phyloP scores from a whole-genome alignment of 2,888 invertebrate species.

The Agrotis ipsilon region DNA sequence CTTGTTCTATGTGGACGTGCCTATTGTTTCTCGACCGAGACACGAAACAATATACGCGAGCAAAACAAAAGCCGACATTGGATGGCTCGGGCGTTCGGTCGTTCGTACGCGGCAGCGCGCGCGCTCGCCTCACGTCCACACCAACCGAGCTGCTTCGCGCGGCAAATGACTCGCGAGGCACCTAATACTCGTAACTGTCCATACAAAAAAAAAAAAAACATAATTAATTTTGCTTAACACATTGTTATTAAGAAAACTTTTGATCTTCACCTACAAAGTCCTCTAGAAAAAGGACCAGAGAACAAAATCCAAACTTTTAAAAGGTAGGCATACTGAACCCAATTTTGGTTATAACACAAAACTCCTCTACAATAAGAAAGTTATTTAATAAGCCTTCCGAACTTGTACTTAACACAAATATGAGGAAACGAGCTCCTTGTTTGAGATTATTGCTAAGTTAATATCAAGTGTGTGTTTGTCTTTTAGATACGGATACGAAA shows the following conservation, averaged over 20 bases:
- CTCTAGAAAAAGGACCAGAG: background rate
- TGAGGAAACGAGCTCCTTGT: conserved; percentile 41
- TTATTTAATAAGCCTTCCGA: conserved; percentile 51
- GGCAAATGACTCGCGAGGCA: too few species aligned
- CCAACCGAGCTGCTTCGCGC: too few species aligned
- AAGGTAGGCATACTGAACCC: background rate
- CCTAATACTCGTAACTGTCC: too few species aligned
- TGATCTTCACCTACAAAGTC: background rate
- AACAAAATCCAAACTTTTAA: conserved; percentile 15
- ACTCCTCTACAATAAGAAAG: conserved; percentile 49
- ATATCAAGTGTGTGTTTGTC: conserved; percentile 48
- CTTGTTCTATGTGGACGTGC: too few species aligned
- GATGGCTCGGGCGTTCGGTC: too few species aligned
- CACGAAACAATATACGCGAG: too few species aligned
- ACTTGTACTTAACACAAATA: conserved; percentile 53
- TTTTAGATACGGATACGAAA: conserved; percentile 15
- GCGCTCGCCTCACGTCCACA: too few species aligned
- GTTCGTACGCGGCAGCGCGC: too few species aligned
- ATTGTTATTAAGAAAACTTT: background rate
- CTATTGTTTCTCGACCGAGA: too few species aligned
- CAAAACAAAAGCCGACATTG: too few species aligned
- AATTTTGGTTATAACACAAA: conserved; percentile 54
- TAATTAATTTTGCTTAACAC: background rate
- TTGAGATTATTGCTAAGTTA: conserved; percentile 45
- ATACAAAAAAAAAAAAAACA: too few species aligned